These are phyloP conservation scores for Pseudomyrmex pallidus DNA, from an alignment of 1,140 invertebrate genomes.

Conservation along the genomic window DNA sequence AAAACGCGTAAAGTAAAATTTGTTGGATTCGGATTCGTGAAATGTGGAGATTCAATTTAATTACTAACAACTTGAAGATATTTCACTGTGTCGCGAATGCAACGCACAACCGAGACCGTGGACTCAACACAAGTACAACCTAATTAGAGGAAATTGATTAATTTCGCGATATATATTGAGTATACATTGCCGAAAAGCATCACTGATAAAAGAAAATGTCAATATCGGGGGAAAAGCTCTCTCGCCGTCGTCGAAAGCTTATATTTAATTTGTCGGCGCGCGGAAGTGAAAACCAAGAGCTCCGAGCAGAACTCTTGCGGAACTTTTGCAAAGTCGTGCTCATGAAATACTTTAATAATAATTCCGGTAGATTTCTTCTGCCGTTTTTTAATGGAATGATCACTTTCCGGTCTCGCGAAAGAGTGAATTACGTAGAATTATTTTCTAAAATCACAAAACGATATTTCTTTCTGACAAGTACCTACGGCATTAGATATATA, in stretches of 20 bases:
- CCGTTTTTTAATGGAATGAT: neutral
- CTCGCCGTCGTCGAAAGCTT: constrained; percentile 1
- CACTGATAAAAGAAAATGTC: neutral
- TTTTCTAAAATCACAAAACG: neutral
- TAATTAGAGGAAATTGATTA: neutral
- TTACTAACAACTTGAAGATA: neutral
- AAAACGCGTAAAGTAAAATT: constrained; percentile 2
- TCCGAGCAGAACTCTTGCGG: neutral
- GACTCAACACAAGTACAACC: neutral
- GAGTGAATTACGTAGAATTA: neutral
- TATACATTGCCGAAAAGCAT: constrained; percentile 15
- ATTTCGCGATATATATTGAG: neutral
- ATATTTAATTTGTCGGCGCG: constrained; percentile 32
- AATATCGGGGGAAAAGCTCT: neutral
- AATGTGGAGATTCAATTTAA: constrained; percentile 19
- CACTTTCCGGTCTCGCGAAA: neutral
- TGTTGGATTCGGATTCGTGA: neutral
- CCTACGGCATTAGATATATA: no score
- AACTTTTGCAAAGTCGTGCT: neutral
- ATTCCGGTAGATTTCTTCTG: neutral
- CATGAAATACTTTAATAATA: neutral
- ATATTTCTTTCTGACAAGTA: no score
- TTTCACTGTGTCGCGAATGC: neutral
- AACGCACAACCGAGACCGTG: neutral
- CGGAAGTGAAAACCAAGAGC: constrained; percentile 3